phyloP scores from a whole-genome alignment of 2,797 vertebrate genomes.

The Rhynchonycteris naso region DNA sequence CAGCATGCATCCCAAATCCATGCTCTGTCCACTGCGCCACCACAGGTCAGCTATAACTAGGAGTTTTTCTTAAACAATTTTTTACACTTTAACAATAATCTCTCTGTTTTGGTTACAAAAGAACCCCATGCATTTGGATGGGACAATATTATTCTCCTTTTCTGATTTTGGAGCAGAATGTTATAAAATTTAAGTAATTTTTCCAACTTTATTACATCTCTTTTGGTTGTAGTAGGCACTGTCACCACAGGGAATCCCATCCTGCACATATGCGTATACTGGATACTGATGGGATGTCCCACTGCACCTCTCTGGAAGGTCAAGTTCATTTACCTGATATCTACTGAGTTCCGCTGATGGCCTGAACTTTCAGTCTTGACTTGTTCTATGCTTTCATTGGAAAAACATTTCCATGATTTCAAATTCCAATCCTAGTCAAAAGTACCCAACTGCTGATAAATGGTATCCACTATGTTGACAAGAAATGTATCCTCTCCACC shows the following conservation, averaged over 20 bases:
- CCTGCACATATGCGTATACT: slow-evolving; percentile 52
- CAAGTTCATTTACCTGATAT: slow-evolving; percentile 63
- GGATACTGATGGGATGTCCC: slow-evolving; percentile 67
- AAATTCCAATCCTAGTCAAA: slow-evolving; percentile 63
- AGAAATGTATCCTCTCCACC: slow-evolving; percentile 68
- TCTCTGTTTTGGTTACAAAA: background rate
- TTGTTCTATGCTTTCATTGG: background rate
- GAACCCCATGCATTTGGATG: slow-evolving; percentile 1
- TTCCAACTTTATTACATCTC: slow-evolving; percentile 25
- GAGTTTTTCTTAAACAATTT: slow-evolving; percentile 6
- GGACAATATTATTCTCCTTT: slow-evolving; percentile 6
- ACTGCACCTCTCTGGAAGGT: slow-evolving; percentile 74
- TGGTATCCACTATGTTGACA: slow-evolving; percentile 51
- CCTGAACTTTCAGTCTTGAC: slow-evolving; percentile 74
- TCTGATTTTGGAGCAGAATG: slow-evolving; percentile 7
- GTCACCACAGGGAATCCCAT: slow-evolving; percentile 53
- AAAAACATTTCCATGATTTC: slow-evolving; percentile 62
- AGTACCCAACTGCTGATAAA: slow-evolving; percentile 37
- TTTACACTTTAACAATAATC: background rate
- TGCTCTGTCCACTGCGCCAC: no score
- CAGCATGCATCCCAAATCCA: no score
- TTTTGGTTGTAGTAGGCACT: slow-evolving; percentile 62
- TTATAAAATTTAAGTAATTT: slow-evolving; percentile 35
- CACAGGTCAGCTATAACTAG: no score
- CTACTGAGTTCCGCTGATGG: slow-evolving; percentile 64